These are phyloP conservation scores for Dryobota labecula DNA, from an alignment of 2,888 invertebrate species.

Conservation along the genomic window DNA sequence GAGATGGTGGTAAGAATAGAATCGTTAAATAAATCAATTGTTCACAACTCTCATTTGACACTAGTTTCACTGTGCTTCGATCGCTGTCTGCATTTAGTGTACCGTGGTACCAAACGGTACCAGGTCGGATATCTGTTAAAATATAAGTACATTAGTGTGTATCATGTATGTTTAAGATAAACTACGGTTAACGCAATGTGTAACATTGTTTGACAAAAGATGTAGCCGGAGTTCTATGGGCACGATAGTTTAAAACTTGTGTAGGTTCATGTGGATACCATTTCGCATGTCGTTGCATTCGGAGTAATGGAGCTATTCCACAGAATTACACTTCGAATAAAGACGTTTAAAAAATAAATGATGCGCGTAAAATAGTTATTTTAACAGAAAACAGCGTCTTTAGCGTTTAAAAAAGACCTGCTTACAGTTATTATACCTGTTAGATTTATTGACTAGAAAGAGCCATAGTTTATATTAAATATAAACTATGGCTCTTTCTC, in stretches of 20 bases:
- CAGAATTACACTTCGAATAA: no score
- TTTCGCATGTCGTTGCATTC: no score
- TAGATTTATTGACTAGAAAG: no score
- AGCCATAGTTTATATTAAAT: no score
- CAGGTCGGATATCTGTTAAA: conserved; percentile 54
- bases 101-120: conserved; percentile 39
- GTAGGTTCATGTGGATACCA: not conserved
- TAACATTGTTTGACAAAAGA: conserved; percentile 72
- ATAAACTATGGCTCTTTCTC: no score
- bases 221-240: conserved; percentile 49
- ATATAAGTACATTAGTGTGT: conserved; percentile 74
- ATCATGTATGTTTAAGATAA: conserved; percentile 63
- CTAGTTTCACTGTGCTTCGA: conserved; percentile 63
- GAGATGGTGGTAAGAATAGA: not conserved
- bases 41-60: conserved; percentile 46
- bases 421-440: no score
- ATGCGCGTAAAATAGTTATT: no score
- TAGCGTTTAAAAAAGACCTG: no score
- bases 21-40: conserved; percentile 1
- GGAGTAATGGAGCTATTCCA: no score
- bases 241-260: conserved; percentile 27
- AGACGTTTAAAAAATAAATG: no score
- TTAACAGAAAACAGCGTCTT: no score
- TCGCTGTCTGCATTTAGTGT: conserved; percentile 68
- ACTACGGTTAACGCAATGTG: conserved; percentile 74